Conservation (phyloP, 1,140 invertebrate species). For the Caerostris extrusa region DNA sequence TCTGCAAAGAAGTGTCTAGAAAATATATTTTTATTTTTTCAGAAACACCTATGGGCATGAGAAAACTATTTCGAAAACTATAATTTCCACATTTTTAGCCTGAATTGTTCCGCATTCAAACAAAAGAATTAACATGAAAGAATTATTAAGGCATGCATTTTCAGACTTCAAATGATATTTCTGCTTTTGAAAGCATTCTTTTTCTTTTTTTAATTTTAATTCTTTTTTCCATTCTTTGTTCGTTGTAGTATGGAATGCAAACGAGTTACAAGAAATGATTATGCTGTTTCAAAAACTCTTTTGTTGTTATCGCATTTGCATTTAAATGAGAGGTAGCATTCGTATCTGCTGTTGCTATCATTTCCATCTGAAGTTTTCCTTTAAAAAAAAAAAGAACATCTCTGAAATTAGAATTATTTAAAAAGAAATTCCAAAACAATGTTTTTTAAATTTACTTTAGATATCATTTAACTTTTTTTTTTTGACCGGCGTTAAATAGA, state of each 20-base stretch:
- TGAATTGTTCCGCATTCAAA: neutral
- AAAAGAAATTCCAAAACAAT: too few species aligned
- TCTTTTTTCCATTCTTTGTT: neutral
- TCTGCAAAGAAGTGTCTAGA: too few species aligned
- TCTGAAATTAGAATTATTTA: too few species aligned
- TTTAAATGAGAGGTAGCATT: neutral
- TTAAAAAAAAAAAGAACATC: too few species aligned
- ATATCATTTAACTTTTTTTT: too few species aligned
- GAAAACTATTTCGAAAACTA: neutral
- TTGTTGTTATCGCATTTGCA: neutral
- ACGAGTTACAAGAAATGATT: neutral
- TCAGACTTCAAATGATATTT: neutral
- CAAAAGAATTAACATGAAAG: neutral
- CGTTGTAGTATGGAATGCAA: neutral
- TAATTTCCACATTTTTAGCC: constrained; percentile 11
- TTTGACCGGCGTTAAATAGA: too few species aligned
- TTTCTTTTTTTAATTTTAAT: neutral
- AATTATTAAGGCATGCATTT: neutral
- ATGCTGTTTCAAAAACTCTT: neutral
- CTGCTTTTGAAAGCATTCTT: neutral
- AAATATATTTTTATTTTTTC: too few species aligned
- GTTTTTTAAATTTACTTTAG: too few species aligned
- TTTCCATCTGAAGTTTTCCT: too few species aligned
- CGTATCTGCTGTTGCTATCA: neutral
- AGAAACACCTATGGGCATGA: too few species aligned